These are phyloP conservation scores for Eilema sororculum DNA, from an alignment of 2,888 invertebrate genomes.

Conservation along the genomic window DNA sequence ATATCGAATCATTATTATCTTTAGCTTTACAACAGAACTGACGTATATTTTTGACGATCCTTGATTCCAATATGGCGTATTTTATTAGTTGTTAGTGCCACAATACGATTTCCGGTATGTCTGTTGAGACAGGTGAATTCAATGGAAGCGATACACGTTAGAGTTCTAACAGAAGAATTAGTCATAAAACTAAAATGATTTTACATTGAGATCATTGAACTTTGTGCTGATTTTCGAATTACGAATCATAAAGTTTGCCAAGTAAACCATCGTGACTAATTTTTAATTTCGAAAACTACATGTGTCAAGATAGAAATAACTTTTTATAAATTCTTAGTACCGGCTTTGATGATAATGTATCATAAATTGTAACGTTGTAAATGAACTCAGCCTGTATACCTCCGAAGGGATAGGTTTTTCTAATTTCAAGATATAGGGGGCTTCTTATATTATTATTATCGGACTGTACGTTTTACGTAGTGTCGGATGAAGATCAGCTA, in stretches of 20 bases:
- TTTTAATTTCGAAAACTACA: neutral
- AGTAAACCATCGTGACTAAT: neutral
- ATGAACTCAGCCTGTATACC: neutral
- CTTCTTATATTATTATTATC: too few relatives aligned
- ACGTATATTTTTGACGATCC: constrained; percentile 26
- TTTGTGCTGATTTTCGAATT: constrained; percentile 42
- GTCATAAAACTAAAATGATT: constrained; percentile 66
- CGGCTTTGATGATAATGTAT: neutral
- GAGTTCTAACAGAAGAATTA: constrained; percentile 61
- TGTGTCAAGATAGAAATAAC: neutral
- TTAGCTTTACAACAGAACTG: constrained; percentile 20
- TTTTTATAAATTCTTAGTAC: neutral
- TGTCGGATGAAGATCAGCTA: too few relatives aligned
- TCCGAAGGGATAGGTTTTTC: too few relatives aligned
- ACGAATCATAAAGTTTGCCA: neutral
- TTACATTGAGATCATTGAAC: constrained; percentile 61
- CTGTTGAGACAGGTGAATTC: constrained; percentile 63
- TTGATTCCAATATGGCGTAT: constrained; percentile 12
- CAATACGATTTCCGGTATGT: constrained; percentile 36
- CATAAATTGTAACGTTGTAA: neutral
- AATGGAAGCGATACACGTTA: constrained; percentile 47
- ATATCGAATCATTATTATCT: constrained; percentile 44
- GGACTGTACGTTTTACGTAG: too few relatives aligned
- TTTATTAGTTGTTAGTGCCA: constrained; percentile 25
- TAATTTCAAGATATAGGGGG: too few relatives aligned